Evolutionary conservation across 2,888 invertebrate species (phyloP).

Genomic region (Diarsia brunnea): DNA sequence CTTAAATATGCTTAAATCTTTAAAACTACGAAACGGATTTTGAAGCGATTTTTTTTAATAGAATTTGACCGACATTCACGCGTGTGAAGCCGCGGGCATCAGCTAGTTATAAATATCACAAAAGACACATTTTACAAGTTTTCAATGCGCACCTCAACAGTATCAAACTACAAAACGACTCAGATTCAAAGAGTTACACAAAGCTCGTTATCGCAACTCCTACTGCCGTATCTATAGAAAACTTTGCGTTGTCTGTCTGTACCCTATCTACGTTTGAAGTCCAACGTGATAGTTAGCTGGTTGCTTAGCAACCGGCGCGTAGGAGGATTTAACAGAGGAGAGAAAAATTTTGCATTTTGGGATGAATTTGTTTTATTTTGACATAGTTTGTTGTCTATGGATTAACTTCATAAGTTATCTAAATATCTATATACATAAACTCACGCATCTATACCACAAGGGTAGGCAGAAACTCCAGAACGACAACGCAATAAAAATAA

Average conservation of each 20-base stretch:
- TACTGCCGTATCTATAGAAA: constrained; percentile 2
- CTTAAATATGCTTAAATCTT: too few species aligned
- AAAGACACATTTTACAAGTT: not conserved
- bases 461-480: not conserved
- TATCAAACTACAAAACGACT: not conserved
- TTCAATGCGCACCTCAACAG: not conserved
- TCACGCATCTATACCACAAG: not conserved
- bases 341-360: not conserved
- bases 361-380: not conserved
- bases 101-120: too few species aligned
- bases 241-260: constrained; percentile 19
- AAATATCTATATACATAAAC: not conserved
- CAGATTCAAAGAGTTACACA: constrained; percentile 29
- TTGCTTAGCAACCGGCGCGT: constrained; percentile 30
- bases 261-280: constrained; percentile 47
- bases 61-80: too few species aligned
- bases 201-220: constrained; percentile 25
- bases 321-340: not conserved
- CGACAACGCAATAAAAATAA: too few species aligned
- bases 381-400: not conserved
- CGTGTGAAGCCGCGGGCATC: too few species aligned
- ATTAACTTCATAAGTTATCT: not conserved
- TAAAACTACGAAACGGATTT: too few species aligned
- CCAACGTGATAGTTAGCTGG: constrained; percentile 25
- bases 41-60: too few species aligned